Percentiles rank a stretch among this genome's conserved stretches.
Evolutionary conservation across 1,140 invertebrate species (phyloP).

Genomic region (Drosophila burlai): DNA sequence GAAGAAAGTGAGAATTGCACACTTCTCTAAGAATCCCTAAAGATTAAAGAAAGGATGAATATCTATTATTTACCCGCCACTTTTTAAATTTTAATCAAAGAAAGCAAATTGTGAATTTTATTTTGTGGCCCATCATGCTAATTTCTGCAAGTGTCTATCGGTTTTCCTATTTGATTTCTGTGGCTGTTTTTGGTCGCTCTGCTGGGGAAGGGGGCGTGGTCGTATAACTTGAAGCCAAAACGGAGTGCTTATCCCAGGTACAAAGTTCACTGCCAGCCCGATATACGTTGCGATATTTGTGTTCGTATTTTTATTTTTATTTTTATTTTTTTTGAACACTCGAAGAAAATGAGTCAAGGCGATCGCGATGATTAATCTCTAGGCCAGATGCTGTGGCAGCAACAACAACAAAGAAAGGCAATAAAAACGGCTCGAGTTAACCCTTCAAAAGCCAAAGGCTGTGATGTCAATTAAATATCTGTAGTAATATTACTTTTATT

Average conservation of each 20-base stretch:
- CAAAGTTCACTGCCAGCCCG: constrained; percentile 20
- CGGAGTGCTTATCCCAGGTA: constrained; percentile 13
- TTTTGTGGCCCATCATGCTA: too few species aligned
- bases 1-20: neutral
- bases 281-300: constrained; percentile 6
- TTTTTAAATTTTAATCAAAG: neutral
- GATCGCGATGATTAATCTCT: constrained; percentile 47
- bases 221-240: constrained; percentile 4
- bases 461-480: neutral
- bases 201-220: constrained; percentile 29
- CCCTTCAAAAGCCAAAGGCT: neutral
- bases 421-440: neutral
- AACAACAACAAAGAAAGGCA: constrained; percentile 6
- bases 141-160: constrained; percentile 36
- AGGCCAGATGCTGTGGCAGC: constrained; percentile 33
- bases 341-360: constrained; percentile 37
- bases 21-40: too few species aligned
- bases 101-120: neutral
- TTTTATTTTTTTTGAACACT: constrained; percentile 1
- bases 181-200: constrained; percentile 40
- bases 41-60: neutral
- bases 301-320: neutral
- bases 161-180: constrained; percentile 72
- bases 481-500: neutral
- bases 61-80: neutral